phyloP scores from a whole-genome alignment of 2,888 invertebrate species.

The Drosophila neonasuta region DNA sequence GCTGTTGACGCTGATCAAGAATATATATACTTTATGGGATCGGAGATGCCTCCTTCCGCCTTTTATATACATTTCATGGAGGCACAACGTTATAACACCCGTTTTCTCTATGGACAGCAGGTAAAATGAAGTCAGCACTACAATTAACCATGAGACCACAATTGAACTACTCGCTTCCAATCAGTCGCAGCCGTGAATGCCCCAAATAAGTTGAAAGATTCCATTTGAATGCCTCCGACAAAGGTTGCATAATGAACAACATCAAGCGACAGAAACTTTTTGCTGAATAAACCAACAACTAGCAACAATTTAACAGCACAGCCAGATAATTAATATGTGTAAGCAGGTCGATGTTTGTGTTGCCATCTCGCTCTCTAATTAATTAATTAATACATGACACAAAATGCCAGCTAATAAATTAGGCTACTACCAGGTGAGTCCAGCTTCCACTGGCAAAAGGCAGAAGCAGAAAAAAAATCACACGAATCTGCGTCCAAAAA shows the following conservation, averaged over 20 bases:
- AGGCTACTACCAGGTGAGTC: conserved; percentile 49
- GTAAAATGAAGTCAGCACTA: conserved; percentile 8
- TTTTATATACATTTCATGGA: too few species aligned
- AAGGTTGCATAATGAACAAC: conserved; percentile 38
- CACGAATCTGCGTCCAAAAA: conserved; percentile 18
- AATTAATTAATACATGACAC: conserved; percentile 67
- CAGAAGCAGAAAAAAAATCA: conserved; percentile 18
- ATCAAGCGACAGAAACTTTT: conserved; percentile 25
- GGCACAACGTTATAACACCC: too few species aligned
- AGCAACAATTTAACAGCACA: conserved; percentile 38
- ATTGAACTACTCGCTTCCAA: conserved; percentile 33
- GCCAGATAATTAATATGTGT: conserved; percentile 51
- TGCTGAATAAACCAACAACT: conserved; percentile 32
- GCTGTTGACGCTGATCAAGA: too few species aligned
- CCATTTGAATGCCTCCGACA: conserved; percentile 27
- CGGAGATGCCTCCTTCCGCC: too few species aligned
- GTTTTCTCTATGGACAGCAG: too few species aligned
- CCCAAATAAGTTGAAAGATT: conserved; percentile 17
- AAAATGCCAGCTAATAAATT: conserved; percentile 58
- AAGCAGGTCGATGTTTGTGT: conserved; percentile 8
- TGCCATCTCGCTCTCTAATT: conserved; percentile 53
- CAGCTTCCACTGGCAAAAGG: conserved; percentile 12
- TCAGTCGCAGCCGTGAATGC: conserved; percentile 12
- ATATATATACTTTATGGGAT: too few species aligned
- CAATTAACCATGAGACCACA: conserved; percentile 37